Conservation (phyloP, 1,140 invertebrate species). For the Metopolophium dirhodum region DNA sequence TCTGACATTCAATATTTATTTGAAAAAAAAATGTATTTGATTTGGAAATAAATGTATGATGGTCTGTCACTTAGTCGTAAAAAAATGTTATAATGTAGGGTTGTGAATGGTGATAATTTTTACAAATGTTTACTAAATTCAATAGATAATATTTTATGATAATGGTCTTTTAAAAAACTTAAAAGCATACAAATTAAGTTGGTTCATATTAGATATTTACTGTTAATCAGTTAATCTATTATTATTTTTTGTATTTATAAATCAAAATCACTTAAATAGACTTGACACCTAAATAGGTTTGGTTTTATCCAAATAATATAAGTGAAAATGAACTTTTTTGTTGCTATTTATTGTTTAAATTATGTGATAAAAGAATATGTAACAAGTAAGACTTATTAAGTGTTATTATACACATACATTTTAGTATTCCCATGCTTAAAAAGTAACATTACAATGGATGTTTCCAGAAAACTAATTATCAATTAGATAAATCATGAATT, state of each 20-base stretch:
- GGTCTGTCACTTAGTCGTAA: no score
- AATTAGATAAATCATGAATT: neutral
- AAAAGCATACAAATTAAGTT: no score
- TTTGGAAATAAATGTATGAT: neutral
- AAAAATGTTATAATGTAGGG: no score
- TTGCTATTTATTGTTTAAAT: neutral
- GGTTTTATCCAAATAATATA: neutral
- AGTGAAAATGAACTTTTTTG: neutral
- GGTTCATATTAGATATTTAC: no score
- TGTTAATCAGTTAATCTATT: no score
- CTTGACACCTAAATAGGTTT: no score
- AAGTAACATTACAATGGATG: neutral
- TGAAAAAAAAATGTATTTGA: neutral
- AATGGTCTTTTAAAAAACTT: no score
- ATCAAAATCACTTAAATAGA: no score
- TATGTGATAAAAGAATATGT: neutral
- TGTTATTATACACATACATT: neutral
- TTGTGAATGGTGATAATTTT: no score
- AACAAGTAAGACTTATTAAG: neutral
- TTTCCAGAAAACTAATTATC: neutral
- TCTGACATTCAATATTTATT: neutral
- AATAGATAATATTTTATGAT: no score
- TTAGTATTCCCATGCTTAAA: neutral
- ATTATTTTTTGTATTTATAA: no score
- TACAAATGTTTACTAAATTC: no score